These are phyloP conservation scores for Hiodon tergisus DNA, from an alignment of 2,113 vertebrate genomes.

Conservation along the genomic window DNA sequence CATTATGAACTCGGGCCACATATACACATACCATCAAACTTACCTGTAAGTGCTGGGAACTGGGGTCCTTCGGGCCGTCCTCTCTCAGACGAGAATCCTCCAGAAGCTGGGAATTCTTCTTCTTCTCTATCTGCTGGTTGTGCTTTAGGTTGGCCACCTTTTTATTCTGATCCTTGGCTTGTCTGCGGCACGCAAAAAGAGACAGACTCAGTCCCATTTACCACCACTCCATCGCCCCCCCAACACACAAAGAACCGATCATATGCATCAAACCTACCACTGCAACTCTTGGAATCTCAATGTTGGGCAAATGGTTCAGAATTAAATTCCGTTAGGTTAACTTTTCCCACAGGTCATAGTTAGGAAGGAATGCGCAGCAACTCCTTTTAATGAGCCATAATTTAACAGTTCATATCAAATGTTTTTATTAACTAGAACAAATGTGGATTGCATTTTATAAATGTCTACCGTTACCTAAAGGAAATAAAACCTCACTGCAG, in stretches of 20 bases:
- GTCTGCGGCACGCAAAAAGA: conserved; percentile 57
- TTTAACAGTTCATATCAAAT: too few species aligned
- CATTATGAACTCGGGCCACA: neutral
- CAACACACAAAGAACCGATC: neutral
- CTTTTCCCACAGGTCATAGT: too few species aligned
- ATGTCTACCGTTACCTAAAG: too few species aligned
- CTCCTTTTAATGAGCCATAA: too few species aligned
- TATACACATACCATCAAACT: conserved; percentile 34
- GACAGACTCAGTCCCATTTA: neutral
- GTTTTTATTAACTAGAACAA: too few species aligned
- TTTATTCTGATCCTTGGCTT: conserved; percentile 80
- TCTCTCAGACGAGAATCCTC: conserved; percentile 75
- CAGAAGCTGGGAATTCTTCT: conserved; percentile 71
- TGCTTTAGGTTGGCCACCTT: conserved; percentile 85
- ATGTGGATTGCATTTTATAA: too few species aligned
- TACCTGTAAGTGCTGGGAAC: conserved; percentile 81
- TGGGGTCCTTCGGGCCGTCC: conserved; percentile 68
- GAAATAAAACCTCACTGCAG: too few species aligned
- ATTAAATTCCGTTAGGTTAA: too few species aligned
- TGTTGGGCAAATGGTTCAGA: too few species aligned
- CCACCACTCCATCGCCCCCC: neutral
- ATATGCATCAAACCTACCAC: neutral
- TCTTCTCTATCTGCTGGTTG: conserved; percentile 77
- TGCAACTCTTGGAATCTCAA: too few species aligned
- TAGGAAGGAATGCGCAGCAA: too few species aligned